Evolutionary conservation across 2,888 invertebrate genomes (phyloP).

Genomic region (Eulithis testata): DNA sequence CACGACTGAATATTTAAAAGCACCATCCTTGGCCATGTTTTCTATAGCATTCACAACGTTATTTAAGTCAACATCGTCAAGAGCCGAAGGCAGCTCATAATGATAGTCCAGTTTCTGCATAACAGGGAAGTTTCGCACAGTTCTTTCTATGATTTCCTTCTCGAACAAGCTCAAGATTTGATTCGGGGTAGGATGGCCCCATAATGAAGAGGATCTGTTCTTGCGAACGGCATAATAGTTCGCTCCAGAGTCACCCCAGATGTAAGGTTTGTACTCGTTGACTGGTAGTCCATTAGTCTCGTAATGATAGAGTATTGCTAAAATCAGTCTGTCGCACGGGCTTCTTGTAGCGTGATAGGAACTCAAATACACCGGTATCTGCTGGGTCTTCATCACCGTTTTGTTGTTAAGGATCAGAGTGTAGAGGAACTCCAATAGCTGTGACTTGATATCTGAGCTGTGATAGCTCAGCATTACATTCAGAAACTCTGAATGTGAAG

Average conservation of each 20-base stretch:
- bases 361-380: constrained; percentile 90
- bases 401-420: constrained; percentile 86
- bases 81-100: constrained; percentile 60
- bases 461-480: constrained; percentile 86
- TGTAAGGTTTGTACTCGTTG: constrained; percentile 89
- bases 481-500: constrained; percentile 91
- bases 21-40: constrained; percentile 54
- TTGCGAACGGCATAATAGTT: constrained; percentile 89
- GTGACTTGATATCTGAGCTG: constrained; percentile 81
- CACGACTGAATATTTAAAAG: constrained; percentile 45
- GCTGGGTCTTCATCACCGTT: constrained; percentile 86
- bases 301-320: constrained; percentile 88
- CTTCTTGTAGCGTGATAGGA: constrained; percentile 90
- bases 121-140: constrained; percentile 89
- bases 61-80: constrained; percentile 42
- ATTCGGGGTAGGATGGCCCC: constrained; percentile 89
- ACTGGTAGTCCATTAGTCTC: constrained; percentile 87
- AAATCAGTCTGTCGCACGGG: constrained; percentile 88
- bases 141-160: constrained; percentile 85
- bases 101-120: constrained; percentile 82
- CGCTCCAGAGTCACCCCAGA: constrained; percentile 93
- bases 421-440: constrained; percentile 87
- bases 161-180: constrained; percentile 90
- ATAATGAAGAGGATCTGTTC: constrained; percentile 81
- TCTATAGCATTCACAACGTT: constrained; percentile 50